Conservation (phyloP, 2,888 invertebrate species). For the Eudemis profundana region DNA sequence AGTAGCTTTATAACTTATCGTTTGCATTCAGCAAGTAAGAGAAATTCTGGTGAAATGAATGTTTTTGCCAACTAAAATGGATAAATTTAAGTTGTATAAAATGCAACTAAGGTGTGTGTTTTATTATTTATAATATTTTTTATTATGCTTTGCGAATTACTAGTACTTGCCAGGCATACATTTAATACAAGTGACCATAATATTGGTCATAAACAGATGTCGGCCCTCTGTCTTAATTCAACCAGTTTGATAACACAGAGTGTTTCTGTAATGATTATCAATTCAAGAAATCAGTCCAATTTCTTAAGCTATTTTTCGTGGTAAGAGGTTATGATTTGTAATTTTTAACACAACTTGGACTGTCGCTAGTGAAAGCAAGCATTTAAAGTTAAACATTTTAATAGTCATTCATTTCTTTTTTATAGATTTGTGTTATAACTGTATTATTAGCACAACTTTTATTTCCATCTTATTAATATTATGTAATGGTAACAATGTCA, state of each 20-base stretch:
- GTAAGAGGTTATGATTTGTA: background rate
- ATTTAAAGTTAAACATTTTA: background rate
- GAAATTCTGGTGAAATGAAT: background rate
- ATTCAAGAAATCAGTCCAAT: too few species aligned
- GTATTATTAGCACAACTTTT: too few species aligned
- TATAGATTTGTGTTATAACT: too few species aligned
- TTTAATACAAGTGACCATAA: too few species aligned
- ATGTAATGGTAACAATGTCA: background rate
- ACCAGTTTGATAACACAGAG: too few species aligned
- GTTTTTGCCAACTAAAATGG: background rate
- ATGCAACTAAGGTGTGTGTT: background rate
- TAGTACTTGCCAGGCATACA: background rate
- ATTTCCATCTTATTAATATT: background rate
- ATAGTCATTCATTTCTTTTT: too few species aligned
- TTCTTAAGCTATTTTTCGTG: too few species aligned
- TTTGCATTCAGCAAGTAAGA: background rate
- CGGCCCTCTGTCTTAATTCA: too few species aligned
- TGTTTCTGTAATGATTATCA: too few species aligned
- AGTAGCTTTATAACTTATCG: background rate
- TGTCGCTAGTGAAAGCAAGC: background rate
- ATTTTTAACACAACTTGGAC: background rate
- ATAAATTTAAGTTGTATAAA: background rate
- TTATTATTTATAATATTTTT: too few species aligned
- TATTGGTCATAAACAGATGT: too few species aligned
- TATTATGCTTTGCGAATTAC: constrained; percentile 10